Conservation (phyloP, 1,140 invertebrate species). For the Sinonovacula constricta region DNA sequence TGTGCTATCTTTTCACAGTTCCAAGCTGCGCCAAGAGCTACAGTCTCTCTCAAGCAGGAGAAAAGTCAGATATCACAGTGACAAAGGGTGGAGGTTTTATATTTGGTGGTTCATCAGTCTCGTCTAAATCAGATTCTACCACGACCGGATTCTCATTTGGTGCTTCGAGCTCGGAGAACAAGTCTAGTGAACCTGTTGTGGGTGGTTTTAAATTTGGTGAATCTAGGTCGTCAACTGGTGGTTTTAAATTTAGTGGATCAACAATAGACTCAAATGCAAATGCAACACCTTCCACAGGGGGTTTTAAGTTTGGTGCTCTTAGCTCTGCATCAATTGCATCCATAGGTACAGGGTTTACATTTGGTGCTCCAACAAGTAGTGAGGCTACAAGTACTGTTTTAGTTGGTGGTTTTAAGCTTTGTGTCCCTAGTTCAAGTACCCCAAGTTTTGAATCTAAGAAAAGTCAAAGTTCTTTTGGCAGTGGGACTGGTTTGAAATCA, state of each 20-base stretch:
- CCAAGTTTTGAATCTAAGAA: too few relatives aligned
- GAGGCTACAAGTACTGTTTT: background rate
- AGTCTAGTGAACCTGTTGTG: too few relatives aligned
- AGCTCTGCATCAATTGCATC: background rate
- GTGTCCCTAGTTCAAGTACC: background rate
- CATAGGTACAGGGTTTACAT: constrained; percentile 27
- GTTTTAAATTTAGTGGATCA: constrained; percentile 47
- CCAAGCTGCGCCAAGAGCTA: constrained; percentile 36
- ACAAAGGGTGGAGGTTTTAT: constrained; percentile 7
- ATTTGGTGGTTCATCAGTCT: too few relatives aligned
- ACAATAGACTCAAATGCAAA: background rate
- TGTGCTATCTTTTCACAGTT: constrained; percentile 14
- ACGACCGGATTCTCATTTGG: too few relatives aligned
- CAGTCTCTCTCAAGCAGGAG: constrained; percentile 20
- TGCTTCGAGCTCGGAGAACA: too few relatives aligned
- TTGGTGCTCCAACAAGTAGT: background rate
- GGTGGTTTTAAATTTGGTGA: too few relatives aligned
- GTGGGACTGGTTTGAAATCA: too few relatives aligned
- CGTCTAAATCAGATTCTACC: too few relatives aligned
- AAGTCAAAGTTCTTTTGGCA: too few relatives aligned
- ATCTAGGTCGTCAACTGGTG: constrained; percentile 10
- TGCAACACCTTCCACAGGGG: background rate
- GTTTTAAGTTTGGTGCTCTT: background rate
- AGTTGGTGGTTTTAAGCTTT: constrained; percentile 33
- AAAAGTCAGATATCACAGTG: too few relatives aligned